Evolutionary conservation across 2,888 invertebrate genomes (phyloP).

Genomic region (Hofmannophila pseudospretella): DNA sequence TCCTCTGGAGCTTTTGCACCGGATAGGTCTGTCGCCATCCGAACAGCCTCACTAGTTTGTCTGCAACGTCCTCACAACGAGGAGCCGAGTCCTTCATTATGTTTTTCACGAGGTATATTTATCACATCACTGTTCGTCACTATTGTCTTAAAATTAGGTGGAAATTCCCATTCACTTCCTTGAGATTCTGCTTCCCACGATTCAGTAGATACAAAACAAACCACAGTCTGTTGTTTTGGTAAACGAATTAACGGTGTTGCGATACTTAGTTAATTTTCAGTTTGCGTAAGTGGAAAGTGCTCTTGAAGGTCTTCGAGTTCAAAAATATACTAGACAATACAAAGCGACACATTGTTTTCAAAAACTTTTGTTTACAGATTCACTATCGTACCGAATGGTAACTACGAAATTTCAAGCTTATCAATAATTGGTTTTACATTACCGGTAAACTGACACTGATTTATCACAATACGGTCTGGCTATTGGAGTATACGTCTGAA

Average conservation of each 20-base stretch:
- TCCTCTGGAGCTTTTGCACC: slow-evolving; percentile 85
- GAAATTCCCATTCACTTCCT: not conserved
- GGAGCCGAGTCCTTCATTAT: slow-evolving; percentile 80
- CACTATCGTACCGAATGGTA: not conserved
- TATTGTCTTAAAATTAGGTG: not conserved
- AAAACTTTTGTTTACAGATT: slow-evolving; percentile 1
- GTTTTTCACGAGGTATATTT: slow-evolving; percentile 13
- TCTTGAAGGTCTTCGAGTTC: slow-evolving; percentile 15
- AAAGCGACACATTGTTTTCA: not conserved
- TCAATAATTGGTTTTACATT: slow-evolving; percentile 8
- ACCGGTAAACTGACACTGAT: slow-evolving; percentile 14
- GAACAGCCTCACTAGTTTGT: slow-evolving; percentile 86
- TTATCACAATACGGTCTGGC: slow-evolving; percentile 29
- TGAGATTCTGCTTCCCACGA: not conserved
- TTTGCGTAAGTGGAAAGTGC: slow-evolving; percentile 18
- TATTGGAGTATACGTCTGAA: slow-evolving; percentile 35
- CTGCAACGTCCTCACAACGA: slow-evolving; percentile 86
- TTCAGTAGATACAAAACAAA: not conserved
- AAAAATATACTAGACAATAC: slow-evolving; percentile 1
- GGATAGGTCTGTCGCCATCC: slow-evolving; percentile 90
- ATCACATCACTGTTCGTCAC: slow-evolving; percentile 13
- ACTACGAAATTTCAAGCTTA: not conserved
- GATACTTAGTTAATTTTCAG: not conserved
- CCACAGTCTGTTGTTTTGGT: not conserved
- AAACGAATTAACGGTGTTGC: not conserved